Evolutionary conservation across 2,113 vertebrate genomes (phyloP).

Genomic region (Cyanoliseus patagonus): DNA sequence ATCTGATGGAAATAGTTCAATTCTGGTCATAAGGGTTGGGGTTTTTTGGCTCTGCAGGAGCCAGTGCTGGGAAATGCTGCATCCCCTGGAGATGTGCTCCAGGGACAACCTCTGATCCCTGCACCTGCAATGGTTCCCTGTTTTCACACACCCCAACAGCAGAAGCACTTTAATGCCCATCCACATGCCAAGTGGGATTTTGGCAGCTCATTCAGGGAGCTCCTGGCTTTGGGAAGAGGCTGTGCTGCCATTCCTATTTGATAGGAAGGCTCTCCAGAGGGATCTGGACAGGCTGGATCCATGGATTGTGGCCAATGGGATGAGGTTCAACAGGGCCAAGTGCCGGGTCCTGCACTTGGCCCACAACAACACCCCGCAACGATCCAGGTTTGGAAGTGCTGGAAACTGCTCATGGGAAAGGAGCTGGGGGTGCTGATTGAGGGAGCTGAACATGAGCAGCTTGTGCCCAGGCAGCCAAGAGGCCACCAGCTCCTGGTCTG

Average conservation of each 20-base stretch:
- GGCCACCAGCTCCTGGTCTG: too few relatives aligned
- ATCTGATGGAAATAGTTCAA: neutral
- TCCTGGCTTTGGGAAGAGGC: neutral
- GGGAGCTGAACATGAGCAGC: neutral
- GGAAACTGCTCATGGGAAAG: neutral
- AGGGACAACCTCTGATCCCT: neutral
- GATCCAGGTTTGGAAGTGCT: neutral
- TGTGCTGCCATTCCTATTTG: neutral
- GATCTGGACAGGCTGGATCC: neutral
- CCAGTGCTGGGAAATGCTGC: fast-evolving
- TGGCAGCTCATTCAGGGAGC: neutral
- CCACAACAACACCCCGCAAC: neutral
- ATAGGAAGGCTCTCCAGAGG: neutral
- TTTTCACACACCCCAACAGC: neutral
- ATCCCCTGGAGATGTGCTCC: neutral
- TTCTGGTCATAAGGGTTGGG: neutral
- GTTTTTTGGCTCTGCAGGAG: neutral
- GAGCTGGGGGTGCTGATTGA: neutral
- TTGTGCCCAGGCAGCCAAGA: too few relatives aligned
- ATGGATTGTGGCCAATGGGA: neutral
- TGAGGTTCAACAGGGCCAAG: neutral
- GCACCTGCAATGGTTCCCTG: neutral
- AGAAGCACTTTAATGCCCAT: neutral
- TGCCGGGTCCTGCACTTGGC: neutral
- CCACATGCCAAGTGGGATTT: neutral